Percentiles rank a stretch among this genome's conserved stretches.
These are phyloP conservation scores for Phlogophora meticulosa DNA, from an alignment of 2,888 invertebrate genomes.

Conservation along the genomic window DNA sequence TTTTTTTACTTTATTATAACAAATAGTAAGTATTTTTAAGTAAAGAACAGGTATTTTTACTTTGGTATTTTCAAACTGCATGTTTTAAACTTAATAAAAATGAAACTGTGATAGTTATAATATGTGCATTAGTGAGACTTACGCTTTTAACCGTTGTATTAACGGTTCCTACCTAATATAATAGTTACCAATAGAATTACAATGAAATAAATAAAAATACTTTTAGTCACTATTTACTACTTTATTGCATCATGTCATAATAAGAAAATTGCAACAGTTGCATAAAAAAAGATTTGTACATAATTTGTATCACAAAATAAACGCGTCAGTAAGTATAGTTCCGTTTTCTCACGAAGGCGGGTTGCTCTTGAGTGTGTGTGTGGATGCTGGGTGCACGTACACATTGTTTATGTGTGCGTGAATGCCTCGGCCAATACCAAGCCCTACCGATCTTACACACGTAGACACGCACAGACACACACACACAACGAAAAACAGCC, in stretches of 20 bases:
- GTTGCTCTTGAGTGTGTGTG: too few species aligned
- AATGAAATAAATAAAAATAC: constrained; percentile 26
- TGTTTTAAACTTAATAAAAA: background rate
- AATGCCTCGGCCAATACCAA: too few species aligned
- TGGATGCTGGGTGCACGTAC: too few species aligned
- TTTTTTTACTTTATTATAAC: background rate
- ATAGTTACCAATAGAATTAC: background rate
- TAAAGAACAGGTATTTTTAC: background rate
- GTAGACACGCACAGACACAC: too few species aligned
- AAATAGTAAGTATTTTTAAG: background rate
- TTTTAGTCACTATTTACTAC: constrained; percentile 39
- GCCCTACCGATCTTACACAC: too few species aligned
- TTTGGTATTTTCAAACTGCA: constrained; percentile 2
- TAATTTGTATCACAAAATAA: constrained; percentile 55
- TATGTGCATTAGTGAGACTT: constrained; percentile 22
- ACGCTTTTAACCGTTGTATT: background rate
- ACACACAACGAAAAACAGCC: too few species aligned
- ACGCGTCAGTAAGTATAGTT: constrained; percentile 23
- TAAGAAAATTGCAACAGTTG: constrained; percentile 48
- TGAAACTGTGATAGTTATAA: constrained; percentile 27
- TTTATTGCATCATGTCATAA: constrained; percentile 67
- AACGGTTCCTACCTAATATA: background rate
- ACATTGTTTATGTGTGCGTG: too few species aligned
- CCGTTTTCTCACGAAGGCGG: too few species aligned
- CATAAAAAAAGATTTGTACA: constrained; percentile 59